Conservation (phyloP, 1,140 invertebrate species). For the Thaumetopoea pityocampa region DNA sequence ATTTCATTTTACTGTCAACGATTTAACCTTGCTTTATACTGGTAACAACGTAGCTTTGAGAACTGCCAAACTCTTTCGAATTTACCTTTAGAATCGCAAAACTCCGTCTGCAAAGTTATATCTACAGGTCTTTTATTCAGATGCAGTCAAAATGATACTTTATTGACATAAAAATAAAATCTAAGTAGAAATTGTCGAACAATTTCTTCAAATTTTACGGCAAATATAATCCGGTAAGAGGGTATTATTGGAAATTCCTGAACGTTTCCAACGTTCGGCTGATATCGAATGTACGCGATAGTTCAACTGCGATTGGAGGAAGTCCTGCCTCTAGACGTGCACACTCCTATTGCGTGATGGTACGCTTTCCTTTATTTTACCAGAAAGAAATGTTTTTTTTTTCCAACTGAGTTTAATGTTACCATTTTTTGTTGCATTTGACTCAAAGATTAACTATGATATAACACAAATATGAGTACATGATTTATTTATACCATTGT, state of each 20-base stretch:
- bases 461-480: too few species aligned
- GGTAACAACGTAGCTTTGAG: slow-evolving; percentile 36
- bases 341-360: slow-evolving; percentile 34
- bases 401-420: too few species aligned
- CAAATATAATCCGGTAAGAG: slow-evolving; percentile 11
- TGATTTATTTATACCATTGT: too few species aligned
- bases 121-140: slow-evolving; percentile 3
- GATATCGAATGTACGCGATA: slow-evolving; percentile 56
- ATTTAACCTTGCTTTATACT: slow-evolving; percentile 27
- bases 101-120: slow-evolving; percentile 32
- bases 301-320: slow-evolving; percentile 53
- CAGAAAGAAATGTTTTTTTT: slow-evolving; percentile 26
- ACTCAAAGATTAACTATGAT: too few species aligned
- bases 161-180: too few species aligned
- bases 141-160: slow-evolving; percentile 1
- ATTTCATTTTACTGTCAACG: slow-evolving; percentile 36
- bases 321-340: slow-evolving; percentile 36
- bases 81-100: slow-evolving; percentile 53
- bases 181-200: too few species aligned
- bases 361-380: slow-evolving; percentile 28
- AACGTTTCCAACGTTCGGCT: slow-evolving; percentile 47
- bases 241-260: slow-evolving; percentile 71
- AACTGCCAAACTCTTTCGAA: slow-evolving; percentile 56
- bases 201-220: neutral
- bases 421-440: too few species aligned